Evolutionary conservation across 2,797 vertebrate species (phyloP).

Genomic region (Gambusia yucatana): DNA sequence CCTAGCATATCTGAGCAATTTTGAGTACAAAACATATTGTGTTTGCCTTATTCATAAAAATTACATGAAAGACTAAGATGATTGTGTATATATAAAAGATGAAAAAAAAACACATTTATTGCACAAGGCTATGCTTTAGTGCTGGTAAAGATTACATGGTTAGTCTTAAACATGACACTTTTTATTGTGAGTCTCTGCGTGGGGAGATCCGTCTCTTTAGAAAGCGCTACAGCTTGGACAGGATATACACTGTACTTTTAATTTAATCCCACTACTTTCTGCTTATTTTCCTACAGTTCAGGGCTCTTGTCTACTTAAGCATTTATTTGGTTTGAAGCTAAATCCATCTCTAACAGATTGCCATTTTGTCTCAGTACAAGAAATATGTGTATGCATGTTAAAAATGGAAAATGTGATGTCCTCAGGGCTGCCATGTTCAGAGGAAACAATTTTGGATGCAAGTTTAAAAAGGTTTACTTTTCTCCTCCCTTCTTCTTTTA

Average conservation of each 20-base stretch:
- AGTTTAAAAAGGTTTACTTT: background rate
- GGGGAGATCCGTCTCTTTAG: conserved; percentile 11
- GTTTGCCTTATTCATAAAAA: conserved; percentile 16
- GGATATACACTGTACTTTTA: background rate
- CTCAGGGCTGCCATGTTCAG: background rate
- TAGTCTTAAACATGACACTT: conserved; percentile 5
- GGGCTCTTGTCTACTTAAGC: background rate
- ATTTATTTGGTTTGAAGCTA: conserved; percentile 4
- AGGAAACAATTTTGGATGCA: background rate
- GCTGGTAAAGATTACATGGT: conserved; percentile 5
- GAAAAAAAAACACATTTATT: background rate
- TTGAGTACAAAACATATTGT: background rate
- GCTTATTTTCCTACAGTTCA: conserved; percentile 7
- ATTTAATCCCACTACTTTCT: conserved; percentile 10
- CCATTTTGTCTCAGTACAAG: conserved; percentile 3
- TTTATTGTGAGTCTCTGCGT: conserved; percentile 13
- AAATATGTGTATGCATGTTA: conserved; percentile 8
- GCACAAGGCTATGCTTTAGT: background rate
- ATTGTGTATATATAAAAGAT: background rate
- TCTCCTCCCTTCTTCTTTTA: background rate
- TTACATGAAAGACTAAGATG: conserved; percentile 12
- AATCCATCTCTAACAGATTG: conserved; percentile 1
- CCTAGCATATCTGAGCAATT: background rate
- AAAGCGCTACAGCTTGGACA: conserved; percentile 9
- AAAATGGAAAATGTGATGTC: conserved; percentile 13